phyloP scores from a whole-genome alignment of 2,113 vertebrate species.

The Deroptyus accipitrinus region DNA sequence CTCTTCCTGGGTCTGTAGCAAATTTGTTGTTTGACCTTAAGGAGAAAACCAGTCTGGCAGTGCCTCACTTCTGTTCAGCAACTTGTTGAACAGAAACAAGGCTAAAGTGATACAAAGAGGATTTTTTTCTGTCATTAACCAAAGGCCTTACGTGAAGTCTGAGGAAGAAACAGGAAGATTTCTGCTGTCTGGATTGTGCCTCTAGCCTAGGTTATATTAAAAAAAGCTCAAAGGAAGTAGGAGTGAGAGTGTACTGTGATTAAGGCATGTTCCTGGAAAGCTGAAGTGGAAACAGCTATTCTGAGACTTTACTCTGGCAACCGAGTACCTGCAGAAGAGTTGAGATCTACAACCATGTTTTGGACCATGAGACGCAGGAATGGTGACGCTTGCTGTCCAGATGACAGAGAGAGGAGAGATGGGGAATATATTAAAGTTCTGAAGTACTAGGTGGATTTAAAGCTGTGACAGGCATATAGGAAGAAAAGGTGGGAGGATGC shows the following conservation, averaged over 20 bases:
- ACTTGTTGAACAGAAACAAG: background rate
- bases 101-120: background rate
- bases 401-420: background rate
- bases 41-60: background rate
- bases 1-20: background rate
- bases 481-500: background rate
- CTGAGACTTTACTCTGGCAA: background rate
- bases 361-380: background rate
- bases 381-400: background rate
- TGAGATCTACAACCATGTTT: background rate
- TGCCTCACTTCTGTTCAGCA: background rate
- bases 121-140: background rate
- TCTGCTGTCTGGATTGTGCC: background rate
- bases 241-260: background rate
- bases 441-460: background rate
- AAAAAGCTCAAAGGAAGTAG: background rate
- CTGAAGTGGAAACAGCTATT: background rate
- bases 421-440: background rate
- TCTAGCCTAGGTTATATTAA: too few species aligned
- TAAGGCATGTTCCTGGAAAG: background rate
- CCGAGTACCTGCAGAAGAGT: background rate
- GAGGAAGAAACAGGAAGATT: background rate
- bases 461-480: background rate
- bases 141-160: background rate
- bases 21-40: background rate